Evolutionary conservation across 2,797 vertebrate species (phyloP), one percentile per base, ranked within the genome.

Genomic region (Gymnoscopelus microlampas): DNA sequence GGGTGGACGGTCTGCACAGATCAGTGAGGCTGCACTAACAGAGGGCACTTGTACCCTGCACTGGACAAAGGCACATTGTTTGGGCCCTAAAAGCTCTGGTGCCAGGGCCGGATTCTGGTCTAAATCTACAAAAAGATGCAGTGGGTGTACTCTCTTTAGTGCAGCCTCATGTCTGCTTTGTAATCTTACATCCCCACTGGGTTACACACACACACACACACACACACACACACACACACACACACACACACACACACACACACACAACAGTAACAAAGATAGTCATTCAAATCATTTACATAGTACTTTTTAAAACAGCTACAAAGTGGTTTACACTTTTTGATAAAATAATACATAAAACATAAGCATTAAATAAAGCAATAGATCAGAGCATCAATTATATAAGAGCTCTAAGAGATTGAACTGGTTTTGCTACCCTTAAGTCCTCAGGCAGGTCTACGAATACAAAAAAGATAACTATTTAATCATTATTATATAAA

Each of bases 21-120:
- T 80, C 82, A 75, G 80, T 72, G 85, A 85, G 80, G 84, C 74
- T 71, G 85, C 76, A 84, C 76, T 87, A 86, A 93, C 90, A 91
- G 85, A 86, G 88, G 76, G 69, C 73, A 74, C 80, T 91, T 91
- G 88, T 92, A 77, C 76, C 82, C 81, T 3, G 66, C 26, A 23
- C 35, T 11, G 65, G 84, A 92, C 91, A 92, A 91, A 88, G 81
- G 76, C 63, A 55, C 82, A 90, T 89, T 92, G 90, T 93, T 89
- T 72, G 64, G 65, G 73, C 64, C 71, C 80, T 53, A 23, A 78
- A 87, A 77, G 56, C 5, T 53, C 61, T 63, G 80, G 55, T 54
- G 66, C 59, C 69, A 77, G 79, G 86, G 68, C 70, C 56, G 76
- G 71, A 69, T 75, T 80, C 78, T 88, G 73, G 86, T 85, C 79